A percentile compares a stretch with the other conserved stretches of the same genome.
These are phyloP conservation scores for Bubalus kerabau DNA, from an alignment of 2,113 vertebrate species.

Conservation along the genomic window DNA sequence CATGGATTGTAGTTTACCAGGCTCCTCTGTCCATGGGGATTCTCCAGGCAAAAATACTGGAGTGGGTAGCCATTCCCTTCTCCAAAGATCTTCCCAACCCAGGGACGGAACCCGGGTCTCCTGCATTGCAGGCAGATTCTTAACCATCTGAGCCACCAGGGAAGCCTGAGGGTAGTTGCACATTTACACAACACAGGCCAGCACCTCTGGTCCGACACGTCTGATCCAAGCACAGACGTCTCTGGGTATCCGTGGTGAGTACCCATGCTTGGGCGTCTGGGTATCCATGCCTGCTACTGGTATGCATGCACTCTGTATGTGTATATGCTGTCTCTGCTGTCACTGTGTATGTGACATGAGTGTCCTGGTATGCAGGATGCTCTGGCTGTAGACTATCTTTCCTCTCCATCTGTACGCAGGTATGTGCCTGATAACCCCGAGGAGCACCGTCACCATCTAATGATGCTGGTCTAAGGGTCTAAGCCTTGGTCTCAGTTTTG, in stretches of 20 bases:
- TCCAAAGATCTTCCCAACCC: neutral
- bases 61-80: neutral
- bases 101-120: neutral
- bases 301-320: neutral
- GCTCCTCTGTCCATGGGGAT: neutral
- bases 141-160: neutral
- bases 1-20: neutral
- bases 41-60: neutral
- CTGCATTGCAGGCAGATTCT: neutral
- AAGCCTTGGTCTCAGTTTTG: neutral
- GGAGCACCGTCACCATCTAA: accelerated
- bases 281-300: accelerated
- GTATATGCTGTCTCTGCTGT: accelerated
- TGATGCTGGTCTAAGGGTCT: neutral
- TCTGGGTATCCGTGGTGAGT: accelerated
- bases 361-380: accelerated
- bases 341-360: accelerated
- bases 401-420: no score
- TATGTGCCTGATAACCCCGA: neutral
- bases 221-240: neutral
- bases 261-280: no score
- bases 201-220: accelerated
- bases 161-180: neutral
- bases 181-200: accelerated
- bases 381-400: no score